Evolutionary conservation across 2,113 vertebrate species (phyloP).

Genomic region (Otus sunia): DNA sequence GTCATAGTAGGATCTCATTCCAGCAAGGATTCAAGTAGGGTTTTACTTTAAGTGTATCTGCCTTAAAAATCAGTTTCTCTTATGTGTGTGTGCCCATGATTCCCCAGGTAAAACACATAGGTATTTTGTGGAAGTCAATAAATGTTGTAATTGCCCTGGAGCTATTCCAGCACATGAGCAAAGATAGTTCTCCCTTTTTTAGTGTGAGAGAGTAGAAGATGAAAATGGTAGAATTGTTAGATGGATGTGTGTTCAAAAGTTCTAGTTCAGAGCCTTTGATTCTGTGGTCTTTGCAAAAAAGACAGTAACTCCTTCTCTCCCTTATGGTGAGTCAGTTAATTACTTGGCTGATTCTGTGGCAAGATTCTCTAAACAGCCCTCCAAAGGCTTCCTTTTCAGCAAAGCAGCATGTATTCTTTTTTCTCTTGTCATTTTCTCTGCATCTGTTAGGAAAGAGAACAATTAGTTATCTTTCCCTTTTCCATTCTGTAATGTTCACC

Average conservation of each 20-base stretch:
- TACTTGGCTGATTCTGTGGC: not conserved
- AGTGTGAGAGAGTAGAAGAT: not conserved
- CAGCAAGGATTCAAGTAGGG: not conserved
- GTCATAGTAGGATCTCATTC: not conserved
- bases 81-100: accelerated
- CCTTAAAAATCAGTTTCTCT: not conserved
- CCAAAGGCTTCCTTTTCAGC: not conserved
- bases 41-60: not conserved
- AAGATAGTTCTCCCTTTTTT: not conserved
- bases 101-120: not conserved
- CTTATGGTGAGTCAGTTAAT: not conserved
- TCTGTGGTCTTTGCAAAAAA: not conserved
- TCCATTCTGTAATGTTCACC: not conserved
- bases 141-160: not conserved
- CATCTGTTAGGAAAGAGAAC: not conserved
- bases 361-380: not conserved
- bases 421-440: not conserved
- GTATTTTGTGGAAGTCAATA: not conserved
- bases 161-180: not conserved
- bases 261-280: not conserved
- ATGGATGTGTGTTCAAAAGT: no score
- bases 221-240: not conserved
- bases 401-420: not conserved
- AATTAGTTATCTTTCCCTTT: not conserved
- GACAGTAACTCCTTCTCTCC: not conserved